Conservation (phyloP, 2,888 invertebrate species). For the Stenoptilia bipunctidactyla region DNA sequence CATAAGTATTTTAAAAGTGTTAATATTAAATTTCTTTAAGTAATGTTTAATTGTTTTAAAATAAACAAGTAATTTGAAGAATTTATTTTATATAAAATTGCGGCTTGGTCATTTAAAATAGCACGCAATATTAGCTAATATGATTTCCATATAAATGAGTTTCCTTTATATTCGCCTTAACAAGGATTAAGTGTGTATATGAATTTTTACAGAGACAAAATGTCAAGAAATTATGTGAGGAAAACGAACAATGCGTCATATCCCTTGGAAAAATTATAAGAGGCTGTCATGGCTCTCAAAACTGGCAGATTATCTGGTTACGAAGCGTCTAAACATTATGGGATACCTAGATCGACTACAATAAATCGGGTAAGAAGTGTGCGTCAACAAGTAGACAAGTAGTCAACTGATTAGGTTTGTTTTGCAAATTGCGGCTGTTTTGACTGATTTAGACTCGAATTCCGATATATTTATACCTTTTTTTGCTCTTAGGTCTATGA, state of each 20-base stretch:
- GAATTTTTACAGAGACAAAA: constrained; percentile 5
- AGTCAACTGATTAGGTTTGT: not conserved
- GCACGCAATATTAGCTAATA: too few species aligned
- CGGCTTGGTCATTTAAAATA: too few species aligned
- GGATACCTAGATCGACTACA: constrained; percentile 12
- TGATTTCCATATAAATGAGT: not conserved
- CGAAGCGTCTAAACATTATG: constrained; percentile 10
- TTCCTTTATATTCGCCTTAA: not conserved
- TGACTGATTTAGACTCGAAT: not conserved
- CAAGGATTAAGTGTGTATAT: too few species aligned
- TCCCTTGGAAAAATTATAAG: constrained; percentile 10
- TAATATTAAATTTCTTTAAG: too few species aligned
- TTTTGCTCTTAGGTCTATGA: not conserved
- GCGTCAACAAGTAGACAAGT: not conserved
- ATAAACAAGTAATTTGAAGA: too few species aligned
- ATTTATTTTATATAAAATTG: too few species aligned
- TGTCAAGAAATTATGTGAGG: constrained; percentile 10
- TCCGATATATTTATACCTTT: not conserved
- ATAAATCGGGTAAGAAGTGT: constrained; percentile 4
- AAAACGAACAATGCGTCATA: constrained; percentile 9
- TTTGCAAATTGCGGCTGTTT: not conserved
- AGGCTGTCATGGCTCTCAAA: constrained; percentile 11
- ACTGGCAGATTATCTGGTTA: constrained; percentile 8
- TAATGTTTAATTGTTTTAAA: not conserved
- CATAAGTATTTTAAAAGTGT: constrained; percentile 3